Evolutionary conservation across 2,113 vertebrate species (phyloP), one percentile per base, ranked within the genome.

Genomic region (Xiphorhynchus elegans): DNA sequence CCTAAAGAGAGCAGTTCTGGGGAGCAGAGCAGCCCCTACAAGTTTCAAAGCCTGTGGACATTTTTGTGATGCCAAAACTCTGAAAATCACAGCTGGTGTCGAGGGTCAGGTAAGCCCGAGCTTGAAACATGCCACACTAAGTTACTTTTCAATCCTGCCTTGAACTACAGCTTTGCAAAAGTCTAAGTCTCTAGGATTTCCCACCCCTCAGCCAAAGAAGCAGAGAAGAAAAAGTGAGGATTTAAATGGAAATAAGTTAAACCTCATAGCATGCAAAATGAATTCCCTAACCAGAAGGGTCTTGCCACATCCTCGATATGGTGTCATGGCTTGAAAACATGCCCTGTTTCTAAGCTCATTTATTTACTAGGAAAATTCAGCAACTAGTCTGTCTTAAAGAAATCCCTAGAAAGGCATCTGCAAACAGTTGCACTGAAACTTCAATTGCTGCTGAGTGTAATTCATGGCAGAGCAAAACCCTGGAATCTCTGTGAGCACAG

Each of bases 171-270:
- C 52, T 87, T 90, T 78, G n/a, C 49, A 78, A 84, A 93, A 93
- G 35, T 13, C 0, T 56, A 55, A 92, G 49, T 68, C 40, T 84
- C 37, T 69, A 87, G 74, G 69, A 94, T 96, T 96, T 96, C 80
- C 90, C 66, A 84, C 17, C 8, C 68, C 52, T 92, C 26, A 0
- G 68, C 72, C 75, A 78, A 81, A 93, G 47, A 77, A 91, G 63
- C 5, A 76, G 44, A 86, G 76, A 91, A 87, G 78, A 95, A 72
- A 96, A 88, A 95, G 80, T 21, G 20, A 49, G 68, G 80, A 95
- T 96, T 97, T 96, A 90, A 96, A 90, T 40, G 85, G 93, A 96
- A 96, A 94, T 88, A 84, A 90, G 90, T 86, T 93, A 96, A 97
- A 96, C 93, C 93, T 92, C 73, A 24, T 58, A 96, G 79, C 80